Conservation (phyloP, 2,888 invertebrate genomes). For the Morpho achilles region DNA sequence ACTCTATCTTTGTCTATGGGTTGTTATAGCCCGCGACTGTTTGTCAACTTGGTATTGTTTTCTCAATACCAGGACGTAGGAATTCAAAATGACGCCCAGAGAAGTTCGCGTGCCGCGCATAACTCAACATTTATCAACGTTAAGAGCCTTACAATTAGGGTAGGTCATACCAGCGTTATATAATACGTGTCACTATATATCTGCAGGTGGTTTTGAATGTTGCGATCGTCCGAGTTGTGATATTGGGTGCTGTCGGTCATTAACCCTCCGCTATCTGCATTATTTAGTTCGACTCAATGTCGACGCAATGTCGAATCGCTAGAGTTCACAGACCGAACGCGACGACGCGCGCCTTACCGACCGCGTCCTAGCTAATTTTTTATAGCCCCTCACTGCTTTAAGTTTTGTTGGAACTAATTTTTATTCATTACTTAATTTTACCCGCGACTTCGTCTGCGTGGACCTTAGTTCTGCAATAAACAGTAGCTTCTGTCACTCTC, state of each 20-base stretch:
- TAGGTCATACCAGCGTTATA: slow-evolving; percentile 50
- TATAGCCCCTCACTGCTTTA: slow-evolving; percentile 35
- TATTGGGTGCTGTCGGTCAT: slow-evolving; percentile 75
- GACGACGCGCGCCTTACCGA: slow-evolving; percentile 57
- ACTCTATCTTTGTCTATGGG: too few relatives aligned
- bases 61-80: too few relatives aligned
- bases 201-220: slow-evolving; percentile 58
- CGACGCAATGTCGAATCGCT: slow-evolving; percentile 72
- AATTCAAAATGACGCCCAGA: not conserved
- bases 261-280: slow-evolving; percentile 73
- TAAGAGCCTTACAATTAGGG: slow-evolving; percentile 39
- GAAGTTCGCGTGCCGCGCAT: slow-evolving; percentile 20
- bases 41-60: too few relatives aligned
- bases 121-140: slow-evolving; percentile 12
- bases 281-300: slow-evolving; percentile 74
- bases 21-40: too few relatives aligned
- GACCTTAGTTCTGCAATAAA: too few relatives aligned
- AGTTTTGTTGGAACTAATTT: slow-evolving; percentile 12
- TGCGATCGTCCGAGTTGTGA: slow-evolving; percentile 64
- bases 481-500: too few relatives aligned
- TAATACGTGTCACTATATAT: slow-evolving; percentile 47
- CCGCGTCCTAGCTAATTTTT: slow-evolving; percentile 57
- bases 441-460: too few relatives aligned
- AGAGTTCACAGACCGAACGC: slow-evolving; percentile 70
- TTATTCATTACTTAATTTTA: too few relatives aligned